Base-by-base conservation (phyloP, 2,888 invertebrate genomes). In the Andrena dorsata region DNA sequence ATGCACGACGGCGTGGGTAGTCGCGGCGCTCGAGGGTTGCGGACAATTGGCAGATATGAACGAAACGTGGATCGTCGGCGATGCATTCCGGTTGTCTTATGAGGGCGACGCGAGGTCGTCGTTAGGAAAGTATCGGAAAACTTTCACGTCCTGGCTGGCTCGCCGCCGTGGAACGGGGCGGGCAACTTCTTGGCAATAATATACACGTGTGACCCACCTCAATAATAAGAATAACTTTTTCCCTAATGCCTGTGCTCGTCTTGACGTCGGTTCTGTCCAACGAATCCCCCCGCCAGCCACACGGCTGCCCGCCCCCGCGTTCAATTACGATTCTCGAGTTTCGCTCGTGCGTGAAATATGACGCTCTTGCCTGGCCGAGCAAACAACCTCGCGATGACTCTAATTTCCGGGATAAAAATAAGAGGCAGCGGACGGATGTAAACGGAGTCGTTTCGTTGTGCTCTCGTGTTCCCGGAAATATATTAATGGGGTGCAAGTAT, bases 161-260 rank as follows among this genome's bases (percentile, higher is more conserved):
- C 61, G 80, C 81, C 68, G 66, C 64, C 71, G 70, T 26, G 58
- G 58, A 64, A 76, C 61, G 56, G 71, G 32, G 1, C 10, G 63
- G 86, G 86, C 88, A 89, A 88, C 87, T 89, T 90, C 88, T 86
- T 77, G 88, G 88, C 90, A 89, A 91, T 91, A 90, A 91, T 90
- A 90, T 90, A 90, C 90, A 91, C 90, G 89, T 91, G 91, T 85
- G 86, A 81, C 87, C 84, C 69, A 79, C 74, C 85, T 85, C 83
- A 84, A 86, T 89, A 88, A 90, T 88, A 90, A 87, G 84, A 86
- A 86, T 83, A 88, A 87, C 85, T 89, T 84, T 80, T 82, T 80
- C 81, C 83, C 80, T 84, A 84, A 84, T 81, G 76, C 68, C 65
- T 35, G 72, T 56, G 70, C 61, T 79, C 82, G 32, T 65, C 82